phyloP scores from a whole-genome alignment of 2,888 invertebrate species.

The Camptogramma bilineatum region DNA sequence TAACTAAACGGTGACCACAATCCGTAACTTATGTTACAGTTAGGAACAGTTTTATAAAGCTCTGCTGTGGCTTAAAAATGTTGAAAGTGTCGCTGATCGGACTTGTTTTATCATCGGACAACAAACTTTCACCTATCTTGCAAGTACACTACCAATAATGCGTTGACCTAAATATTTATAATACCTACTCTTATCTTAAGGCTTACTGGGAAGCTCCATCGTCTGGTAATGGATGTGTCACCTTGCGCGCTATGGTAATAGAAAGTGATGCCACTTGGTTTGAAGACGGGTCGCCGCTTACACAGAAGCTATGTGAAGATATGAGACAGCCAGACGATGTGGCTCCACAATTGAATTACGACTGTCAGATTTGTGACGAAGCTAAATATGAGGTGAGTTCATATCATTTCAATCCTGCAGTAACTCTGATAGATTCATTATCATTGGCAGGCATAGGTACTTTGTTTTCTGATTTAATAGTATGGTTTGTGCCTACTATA shows the following conservation, averaged over 20 bases:
- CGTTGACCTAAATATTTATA: neutral
- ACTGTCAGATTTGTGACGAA: conserved; percentile 75
- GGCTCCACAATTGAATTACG: conserved; percentile 66
- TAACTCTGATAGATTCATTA: neutral
- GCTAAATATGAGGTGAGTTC: conserved; percentile 75
- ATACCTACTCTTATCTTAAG: conserved; percentile 48
- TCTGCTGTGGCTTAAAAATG: no score
- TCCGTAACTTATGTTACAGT: no score
- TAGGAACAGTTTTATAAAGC: no score
- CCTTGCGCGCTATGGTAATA: conserved; percentile 74
- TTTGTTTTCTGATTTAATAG: neutral
- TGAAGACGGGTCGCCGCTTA: conserved; percentile 71
- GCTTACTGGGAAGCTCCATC: conserved; percentile 78
- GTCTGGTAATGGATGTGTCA: conserved; percentile 73
- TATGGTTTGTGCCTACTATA: no score
- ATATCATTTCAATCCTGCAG: neutral
- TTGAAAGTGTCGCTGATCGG: no score
- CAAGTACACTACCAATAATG: no score
- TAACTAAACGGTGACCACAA: no score
- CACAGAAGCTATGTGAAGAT: conserved; percentile 70
- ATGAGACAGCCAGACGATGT: conserved; percentile 75
- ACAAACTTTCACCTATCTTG: no score
- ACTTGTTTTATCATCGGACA: no score
- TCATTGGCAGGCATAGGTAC: neutral
- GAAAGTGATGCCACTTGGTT: conserved; percentile 74